These are phyloP conservation scores for Dicerorhinus sumatrensis DNA, from an alignment of 2,113 vertebrate genomes.

Conservation along the genomic window DNA sequence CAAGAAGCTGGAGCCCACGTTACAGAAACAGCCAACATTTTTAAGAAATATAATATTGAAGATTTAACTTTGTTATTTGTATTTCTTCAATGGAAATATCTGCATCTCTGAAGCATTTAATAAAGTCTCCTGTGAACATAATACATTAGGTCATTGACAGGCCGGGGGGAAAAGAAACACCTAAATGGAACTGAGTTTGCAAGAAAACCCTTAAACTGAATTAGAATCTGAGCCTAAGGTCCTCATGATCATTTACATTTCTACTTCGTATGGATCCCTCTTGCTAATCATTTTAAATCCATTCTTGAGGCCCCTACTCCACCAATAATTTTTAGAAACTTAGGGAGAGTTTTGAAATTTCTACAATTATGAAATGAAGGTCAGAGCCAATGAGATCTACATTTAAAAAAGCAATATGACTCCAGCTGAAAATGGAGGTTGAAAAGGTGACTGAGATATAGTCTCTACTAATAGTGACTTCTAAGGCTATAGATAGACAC, in stretches of 20 bases:
- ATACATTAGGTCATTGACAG: background rate
- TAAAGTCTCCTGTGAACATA: background rate
- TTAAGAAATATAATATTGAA: background rate
- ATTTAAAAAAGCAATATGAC: background rate
- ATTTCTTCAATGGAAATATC: background rate
- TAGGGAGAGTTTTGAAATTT: background rate
- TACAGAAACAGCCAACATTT: background rate
- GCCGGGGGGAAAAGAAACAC: background rate
- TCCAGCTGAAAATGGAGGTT: background rate
- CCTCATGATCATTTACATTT: background rate
- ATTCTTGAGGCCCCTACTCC: background rate
- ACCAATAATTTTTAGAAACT: background rate
- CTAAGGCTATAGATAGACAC: background rate
- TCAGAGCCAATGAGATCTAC: background rate
- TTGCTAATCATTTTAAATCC: background rate
- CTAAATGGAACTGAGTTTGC: background rate
- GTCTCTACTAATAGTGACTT: background rate
- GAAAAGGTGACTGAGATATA: background rate
- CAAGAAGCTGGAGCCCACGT: background rate
- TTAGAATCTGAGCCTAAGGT: background rate
- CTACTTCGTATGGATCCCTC: background rate
- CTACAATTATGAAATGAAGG: background rate
- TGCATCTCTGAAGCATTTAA: background rate
- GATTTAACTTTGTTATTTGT: background rate
- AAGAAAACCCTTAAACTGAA: background rate